phyloP scores from a whole-genome alignment of 1,140 invertebrate species.

The Bombyx mandarina region DNA sequence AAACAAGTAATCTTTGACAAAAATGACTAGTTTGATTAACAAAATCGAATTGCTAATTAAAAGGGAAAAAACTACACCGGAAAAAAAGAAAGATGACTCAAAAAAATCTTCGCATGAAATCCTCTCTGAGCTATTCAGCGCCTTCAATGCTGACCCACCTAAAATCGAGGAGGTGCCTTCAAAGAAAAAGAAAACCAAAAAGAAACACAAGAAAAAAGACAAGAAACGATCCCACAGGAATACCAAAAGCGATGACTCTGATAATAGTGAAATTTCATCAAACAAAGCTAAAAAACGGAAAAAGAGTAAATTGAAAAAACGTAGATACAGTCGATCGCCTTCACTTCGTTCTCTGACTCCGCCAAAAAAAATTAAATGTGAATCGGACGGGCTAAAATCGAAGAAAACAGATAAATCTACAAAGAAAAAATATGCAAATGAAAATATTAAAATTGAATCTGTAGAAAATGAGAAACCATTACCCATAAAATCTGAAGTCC shows the following conservation, averaged over 20 bases:
- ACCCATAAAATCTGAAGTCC: slow-evolving; percentile 19
- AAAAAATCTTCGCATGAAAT: slow-evolving; percentile 84
- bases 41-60: slow-evolving; percentile 60
- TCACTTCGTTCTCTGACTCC: slow-evolving; percentile 33
- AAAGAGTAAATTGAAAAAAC: slow-evolving; percentile 72
- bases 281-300: slow-evolving; percentile 66
- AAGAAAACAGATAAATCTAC: slow-evolving; percentile 25
- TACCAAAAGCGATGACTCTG: slow-evolving; percentile 39
- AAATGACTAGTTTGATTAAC: slow-evolving; percentile 53
- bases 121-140: slow-evolving; percentile 82
- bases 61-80: slow-evolving; percentile 55
- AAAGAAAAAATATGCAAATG: slow-evolving; percentile 70
- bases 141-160: slow-evolving; percentile 77
- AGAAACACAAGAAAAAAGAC: slow-evolving; percentile 61
- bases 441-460: slow-evolving; percentile 64
- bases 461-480: slow-evolving; percentile 4
- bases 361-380: slow-evolving; percentile 43
- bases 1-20: neutral
- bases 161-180: slow-evolving; percentile 52
- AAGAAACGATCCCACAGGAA: slow-evolving; percentile 50
- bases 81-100: slow-evolving; percentile 57
- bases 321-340: slow-evolving; percentile 68
- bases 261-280: slow-evolving; percentile 42
- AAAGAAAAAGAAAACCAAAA: slow-evolving; percentile 53
- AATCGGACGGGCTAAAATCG: slow-evolving; percentile 54